Base-by-base conservation (phyloP, 2,113 vertebrate species). In the Eonycteris spelaea region DNA sequence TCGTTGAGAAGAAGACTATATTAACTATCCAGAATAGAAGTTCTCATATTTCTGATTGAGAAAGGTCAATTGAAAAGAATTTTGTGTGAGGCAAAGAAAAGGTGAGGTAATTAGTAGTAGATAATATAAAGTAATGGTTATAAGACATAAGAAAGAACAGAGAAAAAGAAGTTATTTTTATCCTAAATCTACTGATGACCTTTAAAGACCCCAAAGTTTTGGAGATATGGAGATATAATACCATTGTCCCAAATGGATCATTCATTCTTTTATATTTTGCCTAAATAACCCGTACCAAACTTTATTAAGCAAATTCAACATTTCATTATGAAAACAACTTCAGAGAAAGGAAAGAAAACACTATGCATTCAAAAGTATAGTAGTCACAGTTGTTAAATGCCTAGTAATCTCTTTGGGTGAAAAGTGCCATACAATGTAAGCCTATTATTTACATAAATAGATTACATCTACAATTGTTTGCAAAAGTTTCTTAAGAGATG, bases 371-470 rank as follows among this genome's bases (percentile, higher is more conserved):
- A 26, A 63, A 57, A 89, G 45, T 61, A 79, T 65, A 90, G 79
- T 53, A 79, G 43, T 86, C 43, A 84, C 45, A 75, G 70, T 80
- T 88, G 65, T 94, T 94, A 96, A 90, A 38, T 43, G 24, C 35
- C 30, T 19, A 84, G 59, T 73, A 94, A 95, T 91, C 90, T 78
- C 74, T 75, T 83, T 84, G n/a, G 57, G 48, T 71, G 40, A 97
- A 95, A 95, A 53, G 3, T 61, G 38, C 21, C 88, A 43, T 57
- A 86, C 14, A 89, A 84, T 24, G 8, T 80, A 91, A 96, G 51
- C 9, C 71, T 19, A 84, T 82, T 38, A 87, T 96, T 97, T 97
- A 68, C 92, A 96, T 95, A 84, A 96, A 92, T 70, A 94, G 65
- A 96, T 97, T 91, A 48, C 43, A 96, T 74, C 35, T 97, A 79